Base-by-base conservation (phyloP, 2,888 invertebrate genomes). In the Blera fallax region DNA sequence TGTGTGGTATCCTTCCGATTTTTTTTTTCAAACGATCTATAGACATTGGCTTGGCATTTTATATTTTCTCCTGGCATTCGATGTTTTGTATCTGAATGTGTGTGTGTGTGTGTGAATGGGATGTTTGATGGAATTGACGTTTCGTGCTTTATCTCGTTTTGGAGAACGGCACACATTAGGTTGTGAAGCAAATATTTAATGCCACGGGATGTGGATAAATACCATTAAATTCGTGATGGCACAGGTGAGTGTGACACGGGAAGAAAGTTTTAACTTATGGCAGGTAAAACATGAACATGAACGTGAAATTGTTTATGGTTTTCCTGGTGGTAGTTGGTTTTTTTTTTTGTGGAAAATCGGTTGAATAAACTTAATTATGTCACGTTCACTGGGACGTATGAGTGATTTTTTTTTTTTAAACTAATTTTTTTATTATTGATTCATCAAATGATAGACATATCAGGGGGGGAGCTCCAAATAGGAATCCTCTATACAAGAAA, bases 161-260 rank as follows among this genome's bases (percentile, higher is more conserved):
- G 32, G 32, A 10, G 32, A 34, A 32, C 54, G 32, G 18, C 54
- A 56, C 54, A 56, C 67, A 29, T 52, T 67, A 40, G 34, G 34
- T 24, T 24, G 67, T 45, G 48, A 50, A 14, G 43, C 45, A 62
- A 78, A 77, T 62, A 48, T 78, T 62, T 77, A 52, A 77, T 60
- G 50, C 43, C 60, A 29, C 48, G 50, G 67, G 67, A 67, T 77
- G 60, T 27, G 54, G 62, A 78, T 70, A 70, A 78, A 78, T 78
- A 54, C 62, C 62, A 56, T 70, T 70, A 70, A 70, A 64, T 54
- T 52, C 21, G 54, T 18, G 50, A 50, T 50, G 54, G 32, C 54
- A 32, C 54, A 56, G 54, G 54, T 56, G 54, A 56, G 32, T 29
- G 10, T 56, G 29, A 56, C 54, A 56, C 24, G 16, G 16, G 10